Evolutionary conservation across 2,797 vertebrate genomes (phyloP).

Genomic region (Myripristis murdjan): DNA sequence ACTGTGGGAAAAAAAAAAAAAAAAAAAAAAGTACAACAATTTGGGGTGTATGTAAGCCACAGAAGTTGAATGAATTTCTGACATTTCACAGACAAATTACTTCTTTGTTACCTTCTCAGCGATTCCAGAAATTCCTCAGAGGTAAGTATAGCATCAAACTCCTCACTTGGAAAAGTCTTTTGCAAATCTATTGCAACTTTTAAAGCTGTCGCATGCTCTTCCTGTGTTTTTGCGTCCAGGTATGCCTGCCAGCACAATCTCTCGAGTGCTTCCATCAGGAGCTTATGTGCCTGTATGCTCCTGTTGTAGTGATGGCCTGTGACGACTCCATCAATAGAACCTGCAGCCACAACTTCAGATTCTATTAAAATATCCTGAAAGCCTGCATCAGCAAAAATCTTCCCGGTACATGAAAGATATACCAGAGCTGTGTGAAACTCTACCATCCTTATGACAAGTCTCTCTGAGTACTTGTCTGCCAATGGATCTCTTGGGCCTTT

Average conservation of each 20-base stretch:
- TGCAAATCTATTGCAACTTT: slow-evolving; percentile 5
- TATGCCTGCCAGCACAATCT: slow-evolving; percentile 7
- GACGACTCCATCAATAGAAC: too few species aligned
- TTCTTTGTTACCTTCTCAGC: background rate
- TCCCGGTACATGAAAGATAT: too few species aligned
- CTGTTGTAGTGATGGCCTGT: slow-evolving; percentile 30
- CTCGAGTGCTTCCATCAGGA: slow-evolving; percentile 14
- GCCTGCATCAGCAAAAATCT: too few species aligned
- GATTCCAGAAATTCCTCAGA: background rate
- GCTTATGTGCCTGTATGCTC: slow-evolving; percentile 15
- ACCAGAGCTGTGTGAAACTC: slow-evolving; percentile 30
- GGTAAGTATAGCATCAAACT: slow-evolving; percentile 6
- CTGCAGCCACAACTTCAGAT: too few species aligned
- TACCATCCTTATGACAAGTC: slow-evolving; percentile 21
- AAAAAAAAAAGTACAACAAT: too few species aligned
- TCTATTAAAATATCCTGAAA: too few species aligned
- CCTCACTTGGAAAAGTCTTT: background rate
- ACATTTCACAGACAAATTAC: too few species aligned
- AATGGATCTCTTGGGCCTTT: slow-evolving; percentile 21
- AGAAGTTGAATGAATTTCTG: too few species aligned
- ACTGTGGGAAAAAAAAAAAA: too few species aligned
- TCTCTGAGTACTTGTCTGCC: too few species aligned
- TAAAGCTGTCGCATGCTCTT: slow-evolving; percentile 5
- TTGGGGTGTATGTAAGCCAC: too few species aligned
- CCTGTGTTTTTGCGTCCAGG: slow-evolving; percentile 7